These are phyloP conservation scores for Parambassis ranga DNA, from an alignment of 2,797 vertebrate genomes.

Conservation along the genomic window DNA sequence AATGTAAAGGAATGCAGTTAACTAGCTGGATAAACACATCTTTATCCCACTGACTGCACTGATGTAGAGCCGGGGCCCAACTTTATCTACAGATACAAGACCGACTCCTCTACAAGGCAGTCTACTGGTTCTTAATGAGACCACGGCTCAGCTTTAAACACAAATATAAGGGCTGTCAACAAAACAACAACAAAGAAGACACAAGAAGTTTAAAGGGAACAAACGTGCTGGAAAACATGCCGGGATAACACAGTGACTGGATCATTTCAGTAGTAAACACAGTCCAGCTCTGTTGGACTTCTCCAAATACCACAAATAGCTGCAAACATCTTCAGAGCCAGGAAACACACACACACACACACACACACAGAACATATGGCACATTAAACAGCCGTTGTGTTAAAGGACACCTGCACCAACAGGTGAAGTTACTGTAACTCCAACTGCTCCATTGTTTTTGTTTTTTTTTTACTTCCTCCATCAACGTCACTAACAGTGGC, in stretches of 20 bases:
- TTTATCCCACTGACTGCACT: neutral
- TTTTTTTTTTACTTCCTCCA: neutral
- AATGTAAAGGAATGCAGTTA: slow-evolving; percentile 34
- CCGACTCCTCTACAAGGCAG: too few relatives aligned
- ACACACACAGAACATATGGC: neutral
- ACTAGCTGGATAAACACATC: slow-evolving; percentile 28
- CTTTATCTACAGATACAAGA: neutral
- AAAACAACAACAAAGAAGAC: too few relatives aligned
- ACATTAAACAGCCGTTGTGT: neutral
- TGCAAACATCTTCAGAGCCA: neutral
- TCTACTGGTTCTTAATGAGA: too few relatives aligned
- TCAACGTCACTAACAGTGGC: neutral
- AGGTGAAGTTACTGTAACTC: neutral
- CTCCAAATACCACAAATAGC: neutral
- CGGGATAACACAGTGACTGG: neutral
- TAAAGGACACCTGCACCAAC: neutral
- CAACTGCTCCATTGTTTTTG: too few relatives aligned
- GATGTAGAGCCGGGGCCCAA: neutral
- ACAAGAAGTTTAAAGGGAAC: neutral
- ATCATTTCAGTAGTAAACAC: neutral
- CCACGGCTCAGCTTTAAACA: too few relatives aligned
- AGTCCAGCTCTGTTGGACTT: neutral
- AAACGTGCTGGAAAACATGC: neutral
- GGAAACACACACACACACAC: slow-evolving; percentile 2
- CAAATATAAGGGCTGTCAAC: too few relatives aligned